These are phyloP conservation scores for Trissolcus basalis DNA, from an alignment of 1,140 invertebrate genomes.

Conservation along the genomic window DNA sequence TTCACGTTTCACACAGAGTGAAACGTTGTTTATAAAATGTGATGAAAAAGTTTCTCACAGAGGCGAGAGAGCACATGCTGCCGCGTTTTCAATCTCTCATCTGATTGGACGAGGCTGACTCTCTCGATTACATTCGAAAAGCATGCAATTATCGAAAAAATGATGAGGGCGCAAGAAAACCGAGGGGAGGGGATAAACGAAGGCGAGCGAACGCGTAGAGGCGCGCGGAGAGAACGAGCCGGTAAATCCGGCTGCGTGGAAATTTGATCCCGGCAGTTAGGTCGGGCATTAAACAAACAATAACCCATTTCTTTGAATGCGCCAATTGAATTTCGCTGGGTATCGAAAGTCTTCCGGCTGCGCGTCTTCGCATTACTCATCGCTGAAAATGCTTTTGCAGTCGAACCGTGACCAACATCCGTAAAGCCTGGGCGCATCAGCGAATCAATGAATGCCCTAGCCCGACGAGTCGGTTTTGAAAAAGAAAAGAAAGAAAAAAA, in stretches of 20 bases:
- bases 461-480: not conserved
- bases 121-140: no score
- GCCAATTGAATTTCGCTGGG: constrained; percentile 14
- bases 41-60: no score
- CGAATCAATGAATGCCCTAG: constrained; percentile 32
- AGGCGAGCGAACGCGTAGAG: not conserved
- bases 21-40: no score
- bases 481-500: no score
- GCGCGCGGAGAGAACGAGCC: not conserved
- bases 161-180: not conserved
- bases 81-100: no score
- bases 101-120: no score
- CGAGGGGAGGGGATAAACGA: no score
- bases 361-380: constrained; percentile 17
- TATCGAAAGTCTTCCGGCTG: constrained; percentile 15
- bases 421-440: constrained; percentile 11
- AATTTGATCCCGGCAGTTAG: constrained; percentile 6
- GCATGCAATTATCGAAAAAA: constrained; percentile 1
- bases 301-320: constrained; percentile 22
- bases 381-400: constrained; percentile 14
- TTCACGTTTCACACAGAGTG: no score
- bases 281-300: constrained; percentile 25
- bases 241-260: constrained; percentile 11
- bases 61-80: no score
- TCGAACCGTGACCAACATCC: constrained; percentile 34